A percentile compares a stretch with the other conserved stretches of the same genome.
phyloP scores from a whole-genome alignment of 2,113 vertebrate genomes.

The Penelope pileata region DNA sequence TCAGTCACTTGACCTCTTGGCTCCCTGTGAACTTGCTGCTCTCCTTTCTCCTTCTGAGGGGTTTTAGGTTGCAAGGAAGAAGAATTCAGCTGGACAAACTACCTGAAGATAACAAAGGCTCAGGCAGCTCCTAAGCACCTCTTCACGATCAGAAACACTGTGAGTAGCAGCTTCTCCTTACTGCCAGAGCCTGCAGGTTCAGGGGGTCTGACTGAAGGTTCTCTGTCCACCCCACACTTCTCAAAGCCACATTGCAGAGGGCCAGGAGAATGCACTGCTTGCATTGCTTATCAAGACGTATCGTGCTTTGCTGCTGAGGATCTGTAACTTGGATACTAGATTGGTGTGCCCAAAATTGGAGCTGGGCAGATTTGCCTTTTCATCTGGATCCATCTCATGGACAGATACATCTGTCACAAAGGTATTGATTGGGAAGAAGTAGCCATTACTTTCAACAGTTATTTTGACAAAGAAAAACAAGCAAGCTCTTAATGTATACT shows the following conservation, averaged over 20 bases:
- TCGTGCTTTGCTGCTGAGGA: background rate
- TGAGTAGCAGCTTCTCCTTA: conserved; percentile 73
- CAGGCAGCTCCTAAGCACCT: conserved; percentile 93
- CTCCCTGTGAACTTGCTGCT: background rate
- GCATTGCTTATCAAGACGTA: background rate
- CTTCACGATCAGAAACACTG: conserved; percentile 86
- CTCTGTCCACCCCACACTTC: background rate
- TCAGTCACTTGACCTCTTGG: background rate
- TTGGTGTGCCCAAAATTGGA: background rate
- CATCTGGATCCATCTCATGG: background rate
- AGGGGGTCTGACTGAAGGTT: background rate
- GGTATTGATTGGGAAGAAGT: background rate
- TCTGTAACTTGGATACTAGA: background rate
- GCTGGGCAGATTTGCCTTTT: background rate
- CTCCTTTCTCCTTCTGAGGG: conserved; percentile 58
- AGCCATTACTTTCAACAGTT: background rate
- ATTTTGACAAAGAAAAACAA: background rate
- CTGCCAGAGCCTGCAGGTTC: background rate
- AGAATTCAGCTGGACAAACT: conserved; percentile 96
- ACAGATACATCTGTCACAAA: background rate
- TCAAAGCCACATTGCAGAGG: background rate
- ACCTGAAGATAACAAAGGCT: conserved; percentile 92
- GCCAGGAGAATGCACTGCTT: background rate
- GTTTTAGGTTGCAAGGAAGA: conserved; percentile 95
- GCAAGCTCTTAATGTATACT: background rate